phyloP scores from a whole-genome alignment of 2,888 invertebrate genomes.

The Ichneumon xanthorius region DNA sequence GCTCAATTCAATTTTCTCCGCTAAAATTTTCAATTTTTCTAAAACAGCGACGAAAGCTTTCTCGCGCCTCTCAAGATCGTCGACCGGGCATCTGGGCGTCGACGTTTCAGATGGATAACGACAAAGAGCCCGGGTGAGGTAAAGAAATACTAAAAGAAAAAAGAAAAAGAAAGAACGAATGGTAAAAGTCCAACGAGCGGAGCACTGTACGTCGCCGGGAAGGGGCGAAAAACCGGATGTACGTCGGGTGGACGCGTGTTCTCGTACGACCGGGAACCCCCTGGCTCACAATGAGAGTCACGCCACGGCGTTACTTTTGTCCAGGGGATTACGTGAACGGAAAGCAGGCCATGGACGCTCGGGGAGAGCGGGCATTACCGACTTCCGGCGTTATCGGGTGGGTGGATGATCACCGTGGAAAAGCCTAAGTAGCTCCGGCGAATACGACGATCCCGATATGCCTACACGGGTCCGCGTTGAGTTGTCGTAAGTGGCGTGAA shows the following conservation, averaged over 20 bases:
- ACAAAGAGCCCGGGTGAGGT: constrained; percentile 48
- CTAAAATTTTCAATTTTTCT: neutral
- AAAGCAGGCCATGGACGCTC: constrained; percentile 32
- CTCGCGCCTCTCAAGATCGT: constrained; percentile 15
- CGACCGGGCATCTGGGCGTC: constrained; percentile 17
- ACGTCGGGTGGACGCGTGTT: constrained; percentile 61
- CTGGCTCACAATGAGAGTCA: constrained; percentile 55
- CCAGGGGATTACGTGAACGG: constrained; percentile 52
- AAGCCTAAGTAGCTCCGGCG: constrained; percentile 37
- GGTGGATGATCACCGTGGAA: constrained; percentile 48
- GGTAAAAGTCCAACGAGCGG: constrained; percentile 32
- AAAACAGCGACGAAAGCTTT: constrained; percentile 9
- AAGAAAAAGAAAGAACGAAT: constrained; percentile 1
- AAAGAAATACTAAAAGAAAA: constrained; percentile 45
- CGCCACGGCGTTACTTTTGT: constrained; percentile 56
- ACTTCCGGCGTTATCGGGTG: constrained; percentile 62
- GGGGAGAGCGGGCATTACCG: constrained; percentile 53
- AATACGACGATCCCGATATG: constrained; percentile 13
- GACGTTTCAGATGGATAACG: constrained; percentile 49
- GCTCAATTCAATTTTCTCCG: neutral
- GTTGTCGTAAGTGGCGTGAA: constrained; percentile 29
- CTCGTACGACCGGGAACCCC: constrained; percentile 33
- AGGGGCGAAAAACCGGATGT: constrained; percentile 63
- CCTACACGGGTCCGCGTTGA: neutral
- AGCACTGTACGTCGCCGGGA: constrained; percentile 20